Base-by-base conservation (phyloP, 2,113 vertebrate genomes). In the Neodontobutis hainanensis region DNA sequence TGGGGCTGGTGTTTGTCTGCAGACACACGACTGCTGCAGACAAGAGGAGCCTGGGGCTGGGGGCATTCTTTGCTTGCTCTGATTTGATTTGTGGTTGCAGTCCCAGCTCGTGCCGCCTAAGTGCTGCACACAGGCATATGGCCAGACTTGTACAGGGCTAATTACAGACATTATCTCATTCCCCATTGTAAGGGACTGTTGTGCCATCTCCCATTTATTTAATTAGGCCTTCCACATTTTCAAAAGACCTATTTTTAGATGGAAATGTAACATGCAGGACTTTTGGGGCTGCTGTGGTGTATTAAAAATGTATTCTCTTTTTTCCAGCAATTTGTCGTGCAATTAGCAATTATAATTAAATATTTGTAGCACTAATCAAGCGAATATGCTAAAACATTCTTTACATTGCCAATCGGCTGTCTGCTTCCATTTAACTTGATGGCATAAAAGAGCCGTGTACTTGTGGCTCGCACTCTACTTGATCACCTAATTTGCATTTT, bases 401-500 rank as follows among this genome's bases (percentile, higher is more conserved):
- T 94, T 94, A 93, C 94, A 91, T 95, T 94, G 95, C 94, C 94
- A 93, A 95, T 95, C 93, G 89, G 80, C 93, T 96, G 96, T 97
- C 96, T 96, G 93, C 93, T 95, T 92, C 91, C 92, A 96, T 98
- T 98, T 98, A 95, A 96, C 93, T 94, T 96, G 95, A 98, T 96
- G 95, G 94, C 92, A 95, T 96, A 94, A 98, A 96, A 96, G 94
- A 95, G 95, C 95, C 93, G 91, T 80, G 91, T 95, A 87, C 90
- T 92, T 92, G 92, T 93, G 93, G 94, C 94, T 95, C 92, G 94
- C 95, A 96, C 96, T 98, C 95, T 94, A 97, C 94, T 98, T 97
- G 95, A 98, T 95, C 95, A 97, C 94, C 95, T 96, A 77, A 99
- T 99, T 97, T 98, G 96, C 97, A 99, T 99, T 97, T 99, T 99